Evolutionary conservation across 2,888 invertebrate species (phyloP).

Genomic region (Mesorhabditis sp.): DNA sequence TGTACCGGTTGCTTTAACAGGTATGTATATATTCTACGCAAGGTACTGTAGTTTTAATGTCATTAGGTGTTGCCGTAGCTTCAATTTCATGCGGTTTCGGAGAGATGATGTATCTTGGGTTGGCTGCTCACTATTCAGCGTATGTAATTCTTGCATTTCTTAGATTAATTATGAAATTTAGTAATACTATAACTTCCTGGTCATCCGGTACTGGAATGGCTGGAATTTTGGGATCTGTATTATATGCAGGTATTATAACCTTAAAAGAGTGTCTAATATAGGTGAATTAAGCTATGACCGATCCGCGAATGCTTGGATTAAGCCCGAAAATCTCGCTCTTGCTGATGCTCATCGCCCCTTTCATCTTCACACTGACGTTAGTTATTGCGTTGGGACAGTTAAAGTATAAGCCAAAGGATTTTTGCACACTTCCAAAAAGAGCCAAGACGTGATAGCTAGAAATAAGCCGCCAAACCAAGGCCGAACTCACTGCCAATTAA

Average conservation of each 20-base stretch:
- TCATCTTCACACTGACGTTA: background rate
- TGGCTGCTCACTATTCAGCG: conserved; percentile 3
- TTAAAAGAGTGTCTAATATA: background rate
- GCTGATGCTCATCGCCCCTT: background rate
- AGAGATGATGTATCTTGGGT: background rate
- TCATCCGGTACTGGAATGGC: conserved; percentile 1
- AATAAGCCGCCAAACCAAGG: too few species aligned
- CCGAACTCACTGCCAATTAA: too few species aligned
- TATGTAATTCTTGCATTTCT: background rate
- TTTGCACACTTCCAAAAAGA: too few species aligned
- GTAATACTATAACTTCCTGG: background rate
- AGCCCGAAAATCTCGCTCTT: background rate
- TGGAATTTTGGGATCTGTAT: background rate
- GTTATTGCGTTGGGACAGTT: background rate
- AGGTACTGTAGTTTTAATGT: too few species aligned
- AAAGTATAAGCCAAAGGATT: too few species aligned
- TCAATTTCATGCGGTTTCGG: background rate
- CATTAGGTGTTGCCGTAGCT: background rate
- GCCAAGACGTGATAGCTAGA: too few species aligned
- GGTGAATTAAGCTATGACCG: background rate
- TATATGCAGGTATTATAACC: conserved; percentile 1
- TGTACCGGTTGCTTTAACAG: background rate
- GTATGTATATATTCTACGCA: background rate
- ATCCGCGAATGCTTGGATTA: background rate
- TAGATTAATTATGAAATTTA: background rate